A percentile compares a stretch with the other conserved stretches of the same genome.
These are phyloP conservation scores for Delphinus delphis DNA, from an alignment of 2,113 vertebrate genomes.

Conservation along the genomic window DNA sequence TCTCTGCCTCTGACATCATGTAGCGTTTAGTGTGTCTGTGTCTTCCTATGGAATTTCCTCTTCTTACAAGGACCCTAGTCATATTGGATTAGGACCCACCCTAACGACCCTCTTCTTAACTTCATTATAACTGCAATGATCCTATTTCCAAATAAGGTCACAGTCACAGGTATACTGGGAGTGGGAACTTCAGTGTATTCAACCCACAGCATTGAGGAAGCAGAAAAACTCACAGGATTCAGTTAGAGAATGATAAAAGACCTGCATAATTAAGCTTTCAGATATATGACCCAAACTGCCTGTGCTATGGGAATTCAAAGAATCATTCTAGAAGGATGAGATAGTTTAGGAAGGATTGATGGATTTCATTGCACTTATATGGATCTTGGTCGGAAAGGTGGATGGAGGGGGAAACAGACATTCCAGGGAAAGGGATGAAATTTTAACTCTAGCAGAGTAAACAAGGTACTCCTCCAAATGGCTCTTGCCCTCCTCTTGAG, in stretches of 20 bases:
- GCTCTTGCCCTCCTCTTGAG: neutral
- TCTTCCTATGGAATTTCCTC: neutral
- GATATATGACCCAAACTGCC: neutral
- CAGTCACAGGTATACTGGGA: neutral
- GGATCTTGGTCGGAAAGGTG: neutral
- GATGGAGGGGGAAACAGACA: neutral
- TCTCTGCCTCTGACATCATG: neutral
- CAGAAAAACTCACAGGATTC: neutral
- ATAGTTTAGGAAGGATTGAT: neutral
- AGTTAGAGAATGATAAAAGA: neutral
- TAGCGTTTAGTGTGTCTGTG: neutral
- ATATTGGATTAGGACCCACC: neutral
- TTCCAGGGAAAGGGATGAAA: neutral
- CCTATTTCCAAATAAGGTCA: neutral
- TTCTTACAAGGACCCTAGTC: neutral
- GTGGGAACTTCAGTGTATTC: neutral
- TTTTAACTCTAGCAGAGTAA: neutral
- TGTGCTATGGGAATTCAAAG: neutral
- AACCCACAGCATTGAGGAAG: neutral
- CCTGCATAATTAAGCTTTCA: neutral
- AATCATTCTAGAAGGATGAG: neutral
- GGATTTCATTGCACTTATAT: neutral
- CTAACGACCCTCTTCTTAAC: neutral
- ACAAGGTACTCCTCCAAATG: neutral
- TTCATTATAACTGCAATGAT: neutral